Evolutionary conservation across 2,797 vertebrate genomes (phyloP).

Genomic region (Natrix natrix): DNA sequence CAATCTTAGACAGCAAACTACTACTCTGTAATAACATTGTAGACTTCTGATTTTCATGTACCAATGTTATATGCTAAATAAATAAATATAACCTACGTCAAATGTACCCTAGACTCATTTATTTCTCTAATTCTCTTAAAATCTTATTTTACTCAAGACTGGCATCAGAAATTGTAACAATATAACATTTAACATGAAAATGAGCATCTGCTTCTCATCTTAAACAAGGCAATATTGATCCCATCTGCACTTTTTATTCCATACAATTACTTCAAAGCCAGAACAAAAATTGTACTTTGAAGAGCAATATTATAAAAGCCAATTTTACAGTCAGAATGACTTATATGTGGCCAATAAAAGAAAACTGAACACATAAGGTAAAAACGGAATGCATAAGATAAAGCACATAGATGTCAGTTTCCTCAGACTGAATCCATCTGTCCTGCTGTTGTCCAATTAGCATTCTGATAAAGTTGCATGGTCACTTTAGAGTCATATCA

Average conservation of each 20-base stretch:
- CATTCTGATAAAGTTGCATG: background rate
- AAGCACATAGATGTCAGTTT: background rate
- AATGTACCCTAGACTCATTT: background rate
- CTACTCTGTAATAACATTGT: background rate
- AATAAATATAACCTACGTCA: background rate
- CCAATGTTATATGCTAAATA: background rate
- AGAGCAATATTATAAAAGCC: background rate
- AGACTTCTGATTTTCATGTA: background rate
- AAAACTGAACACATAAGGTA: slow-evolving; percentile 10
- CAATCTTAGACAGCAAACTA: background rate
- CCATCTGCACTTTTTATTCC: slow-evolving; percentile 11
- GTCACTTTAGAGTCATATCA: background rate
- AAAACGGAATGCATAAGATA: background rate
- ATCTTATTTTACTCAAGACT: background rate
- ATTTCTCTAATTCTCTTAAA: background rate
- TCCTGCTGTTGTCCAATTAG: background rate
- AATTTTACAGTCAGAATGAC: slow-evolving; percentile 6
- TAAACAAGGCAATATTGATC: background rate
- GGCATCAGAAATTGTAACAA: slow-evolving; percentile 1
- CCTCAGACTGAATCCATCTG: background rate
- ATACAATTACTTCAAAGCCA: background rate
- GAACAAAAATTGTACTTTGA: slow-evolving; percentile 24
- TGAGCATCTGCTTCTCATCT: slow-evolving; percentile 19
- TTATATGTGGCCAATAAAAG: slow-evolving; percentile 18
- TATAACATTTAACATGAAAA: slow-evolving; percentile 2